Base-by-base conservation (phyloP, 2,113 vertebrate species). In the Gymnarchus niloticus region DNA sequence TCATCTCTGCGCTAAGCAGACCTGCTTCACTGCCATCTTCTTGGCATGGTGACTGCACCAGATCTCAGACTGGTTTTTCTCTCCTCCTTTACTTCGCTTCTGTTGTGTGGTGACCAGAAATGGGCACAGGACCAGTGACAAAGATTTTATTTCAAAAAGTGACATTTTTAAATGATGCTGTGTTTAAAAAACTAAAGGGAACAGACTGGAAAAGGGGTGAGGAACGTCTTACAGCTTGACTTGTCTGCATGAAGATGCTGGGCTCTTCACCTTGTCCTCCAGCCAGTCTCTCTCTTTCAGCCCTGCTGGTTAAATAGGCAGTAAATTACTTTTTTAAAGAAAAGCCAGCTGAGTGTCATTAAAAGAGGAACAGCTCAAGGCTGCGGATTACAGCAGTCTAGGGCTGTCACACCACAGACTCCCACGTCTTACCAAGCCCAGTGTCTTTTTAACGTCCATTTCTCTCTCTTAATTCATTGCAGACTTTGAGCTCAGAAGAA, bases 261-360 rank as follows among this genome's bases (percentile, higher is more conserved):
- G 14, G 28, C 65, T 1, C 33, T 17, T 41, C 10, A n/a, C 61
- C 28, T 69, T 69, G 65, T 73, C 65, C 65, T 73, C 28, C 65
- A 41, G 65, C 65, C 19, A 73, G 33, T 73, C 65, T 17, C 9
- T 48, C 23, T 23, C 44, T 81, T 51, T 48, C 44, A 49, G 46
- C 46, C 44, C 4, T n/a, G 48, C 77, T 51, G 46, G 77, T 81
- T 81, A 81, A 48, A 81, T 49, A 49, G n/a, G 77, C n/a, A 49
- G 41, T 81, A 49, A 81, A 81, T 81, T 57, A 57, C 23, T 57
- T 48, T 44, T 48, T 23, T 25, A 51, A 81, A 81, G 23, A 51
- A n/a, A 51, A 81, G 48, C 77, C 77, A 81, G 48, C 77, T 51
- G 77, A 81, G 77, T 25, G 48, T 81, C 77, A 81, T 81, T 81